Evolutionary conservation across 2,113 vertebrate genomes (phyloP).

Genomic region (Himantopus leucocephalus): DNA sequence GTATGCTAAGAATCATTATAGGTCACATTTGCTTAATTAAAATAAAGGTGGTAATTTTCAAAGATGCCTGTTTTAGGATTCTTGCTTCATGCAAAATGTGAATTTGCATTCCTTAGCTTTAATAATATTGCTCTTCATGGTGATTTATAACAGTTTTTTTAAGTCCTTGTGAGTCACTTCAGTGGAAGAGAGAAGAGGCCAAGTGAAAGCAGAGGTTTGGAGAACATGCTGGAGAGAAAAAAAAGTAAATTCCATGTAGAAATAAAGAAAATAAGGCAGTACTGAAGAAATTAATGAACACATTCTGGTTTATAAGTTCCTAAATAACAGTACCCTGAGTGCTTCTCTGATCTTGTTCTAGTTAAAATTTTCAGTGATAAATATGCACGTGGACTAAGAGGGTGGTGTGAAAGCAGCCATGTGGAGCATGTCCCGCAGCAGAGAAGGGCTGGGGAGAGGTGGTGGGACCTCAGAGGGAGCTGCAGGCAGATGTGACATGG

Average conservation of each 20-base stretch:
- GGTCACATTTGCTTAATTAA: neutral
- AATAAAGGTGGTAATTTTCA: neutral
- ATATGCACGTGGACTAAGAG: no score
- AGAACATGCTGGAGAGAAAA: neutral
- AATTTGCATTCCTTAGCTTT: neutral
- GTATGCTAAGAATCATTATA: neutral
- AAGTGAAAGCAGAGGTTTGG: neutral
- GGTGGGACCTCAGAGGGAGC: neutral
- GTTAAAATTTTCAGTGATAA: neutral
- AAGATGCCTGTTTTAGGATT: neutral
- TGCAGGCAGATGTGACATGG: neutral
- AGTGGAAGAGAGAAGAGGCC: neutral
- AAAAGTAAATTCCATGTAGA: neutral
- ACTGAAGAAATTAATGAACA: accelerated
- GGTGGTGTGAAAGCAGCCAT: neutral
- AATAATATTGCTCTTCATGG: neutral
- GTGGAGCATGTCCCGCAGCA: accelerated
- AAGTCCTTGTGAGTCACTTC: neutral
- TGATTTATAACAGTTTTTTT: neutral
- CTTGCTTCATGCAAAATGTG: neutral
- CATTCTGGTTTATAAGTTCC: neutral
- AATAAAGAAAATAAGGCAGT: neutral
- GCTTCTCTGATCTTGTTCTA: neutral
- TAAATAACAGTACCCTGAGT: no score
- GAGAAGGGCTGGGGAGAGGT: neutral